Evolutionary conservation across 2,888 invertebrate species (phyloP).

Genomic region (Ophioninae sp.): DNA sequence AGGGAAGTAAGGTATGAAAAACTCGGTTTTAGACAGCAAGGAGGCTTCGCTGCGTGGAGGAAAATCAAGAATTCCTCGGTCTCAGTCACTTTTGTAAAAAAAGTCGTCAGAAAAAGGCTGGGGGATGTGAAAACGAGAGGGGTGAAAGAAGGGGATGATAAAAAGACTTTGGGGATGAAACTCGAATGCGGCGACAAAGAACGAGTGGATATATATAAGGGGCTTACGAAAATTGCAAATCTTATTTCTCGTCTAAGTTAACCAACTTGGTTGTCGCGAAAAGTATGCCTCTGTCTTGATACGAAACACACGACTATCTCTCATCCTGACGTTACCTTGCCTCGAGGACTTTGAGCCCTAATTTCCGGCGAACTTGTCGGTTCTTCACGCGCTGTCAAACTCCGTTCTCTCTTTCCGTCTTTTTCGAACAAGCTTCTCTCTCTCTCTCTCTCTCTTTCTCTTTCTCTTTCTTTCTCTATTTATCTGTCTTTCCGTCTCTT

Average conservation of each 20-base stretch:
- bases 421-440: constrained; percentile 1
- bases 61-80: not conserved
- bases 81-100: not conserved
- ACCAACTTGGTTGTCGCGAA: constrained; percentile 14
- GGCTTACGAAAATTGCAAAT: constrained; percentile 43
- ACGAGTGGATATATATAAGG: not conserved
- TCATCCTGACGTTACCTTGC: constrained; percentile 11
- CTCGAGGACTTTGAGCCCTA: constrained; percentile 55
- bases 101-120: not conserved
- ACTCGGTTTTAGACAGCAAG: not conserved
- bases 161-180: not conserved
- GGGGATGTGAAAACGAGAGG: not conserved
- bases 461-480: constrained; percentile 43
- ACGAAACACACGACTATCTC: constrained; percentile 22
- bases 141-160: not conserved
- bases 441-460: constrained; percentile 46
- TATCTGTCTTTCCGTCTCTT: constrained; percentile 43
- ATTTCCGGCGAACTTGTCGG: constrained; percentile 60
- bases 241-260: constrained; percentile 34
- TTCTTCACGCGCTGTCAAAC: constrained; percentile 55
- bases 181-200: not conserved
- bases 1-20: not conserved
- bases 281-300: not conserved
- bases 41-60: not conserved
- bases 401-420: constrained; percentile 36